Evolutionary conservation across 2,888 invertebrate genomes (phyloP).

Genomic region (Microdon myrmicae): DNA sequence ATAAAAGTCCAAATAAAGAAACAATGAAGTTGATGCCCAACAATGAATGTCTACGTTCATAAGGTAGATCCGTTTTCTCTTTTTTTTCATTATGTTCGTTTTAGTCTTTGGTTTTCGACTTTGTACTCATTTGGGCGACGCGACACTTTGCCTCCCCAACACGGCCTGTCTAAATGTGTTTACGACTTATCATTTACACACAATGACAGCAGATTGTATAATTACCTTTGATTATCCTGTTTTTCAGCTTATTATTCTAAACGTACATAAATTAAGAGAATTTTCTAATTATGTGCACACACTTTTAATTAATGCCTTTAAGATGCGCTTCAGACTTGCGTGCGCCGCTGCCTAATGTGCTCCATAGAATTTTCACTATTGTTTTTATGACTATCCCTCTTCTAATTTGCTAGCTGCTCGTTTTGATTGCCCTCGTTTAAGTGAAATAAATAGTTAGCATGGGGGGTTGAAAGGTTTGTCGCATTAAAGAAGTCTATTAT

Average conservation of each 20-base stretch:
- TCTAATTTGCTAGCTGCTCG: too few relatives aligned
- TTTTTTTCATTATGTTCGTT: neutral
- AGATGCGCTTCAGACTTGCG: conserved; percentile 29
- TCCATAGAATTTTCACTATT: too few relatives aligned
- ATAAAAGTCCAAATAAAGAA: conserved; percentile 16
- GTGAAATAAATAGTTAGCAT: too few relatives aligned
- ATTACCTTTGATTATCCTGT: conserved; percentile 36
- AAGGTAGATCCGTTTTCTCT: too few relatives aligned
- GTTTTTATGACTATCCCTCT: too few relatives aligned
- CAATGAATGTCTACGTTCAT: too few relatives aligned
- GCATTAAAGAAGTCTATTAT: too few relatives aligned
- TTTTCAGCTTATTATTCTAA: conserved; percentile 37
- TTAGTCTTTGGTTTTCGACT: neutral
- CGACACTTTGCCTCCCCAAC: conserved; percentile 3
- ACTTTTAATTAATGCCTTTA: conserved; percentile 38
- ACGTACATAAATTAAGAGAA: conserved; percentile 36
- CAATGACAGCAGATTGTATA: conserved; percentile 30
- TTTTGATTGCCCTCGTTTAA: too few relatives aligned
- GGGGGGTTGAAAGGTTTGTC: too few relatives aligned
- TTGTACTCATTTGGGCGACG: neutral
- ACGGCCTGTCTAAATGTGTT: conserved; percentile 26
- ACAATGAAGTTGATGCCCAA: too few relatives aligned
- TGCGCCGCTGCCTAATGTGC: too few relatives aligned
- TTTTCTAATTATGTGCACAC: conserved; percentile 35
- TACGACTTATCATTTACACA: conserved; percentile 29